A percentile compares a stretch with the other conserved stretches of the same genome.
Conservation (phyloP, 2,797 vertebrate genomes). For the Mus spretus region DNA sequence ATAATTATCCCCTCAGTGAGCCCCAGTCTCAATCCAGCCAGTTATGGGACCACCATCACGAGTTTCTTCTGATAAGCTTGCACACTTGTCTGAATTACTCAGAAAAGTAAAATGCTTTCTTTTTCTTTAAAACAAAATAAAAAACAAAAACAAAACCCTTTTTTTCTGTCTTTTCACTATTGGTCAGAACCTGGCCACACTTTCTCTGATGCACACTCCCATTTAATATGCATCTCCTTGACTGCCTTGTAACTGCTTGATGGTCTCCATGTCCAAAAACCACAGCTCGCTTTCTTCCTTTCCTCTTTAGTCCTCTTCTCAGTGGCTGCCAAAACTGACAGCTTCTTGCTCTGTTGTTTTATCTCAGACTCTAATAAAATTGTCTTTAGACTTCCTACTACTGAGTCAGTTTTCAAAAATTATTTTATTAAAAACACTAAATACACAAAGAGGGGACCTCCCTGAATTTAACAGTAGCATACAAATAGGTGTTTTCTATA, state of each 20-base stretch:
- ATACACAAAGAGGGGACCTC: neutral
- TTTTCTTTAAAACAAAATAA: neutral
- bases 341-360: neutral
- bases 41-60: no score
- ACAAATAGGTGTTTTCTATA: neutral
- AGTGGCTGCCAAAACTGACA: neutral
- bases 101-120: no score
- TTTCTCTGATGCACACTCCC: neutral
- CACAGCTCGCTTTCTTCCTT: neutral
- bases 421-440: neutral
- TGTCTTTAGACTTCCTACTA: neutral
- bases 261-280: neutral
- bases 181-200: neutral
- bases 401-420: neutral
- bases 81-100: no score
- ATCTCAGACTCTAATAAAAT: neutral
- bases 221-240: neutral
- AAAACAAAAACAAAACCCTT: neutral
- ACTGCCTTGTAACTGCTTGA: neutral
- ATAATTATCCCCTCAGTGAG: neutral
- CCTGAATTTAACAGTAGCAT: neutral
- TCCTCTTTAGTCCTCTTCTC: neutral
- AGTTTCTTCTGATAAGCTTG: no score
- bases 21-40: neutral
- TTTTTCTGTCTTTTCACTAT: neutral